These are phyloP conservation scores for Sycobia sp. DNA, from an alignment of 1,140 invertebrate species.

Conservation along the genomic window DNA sequence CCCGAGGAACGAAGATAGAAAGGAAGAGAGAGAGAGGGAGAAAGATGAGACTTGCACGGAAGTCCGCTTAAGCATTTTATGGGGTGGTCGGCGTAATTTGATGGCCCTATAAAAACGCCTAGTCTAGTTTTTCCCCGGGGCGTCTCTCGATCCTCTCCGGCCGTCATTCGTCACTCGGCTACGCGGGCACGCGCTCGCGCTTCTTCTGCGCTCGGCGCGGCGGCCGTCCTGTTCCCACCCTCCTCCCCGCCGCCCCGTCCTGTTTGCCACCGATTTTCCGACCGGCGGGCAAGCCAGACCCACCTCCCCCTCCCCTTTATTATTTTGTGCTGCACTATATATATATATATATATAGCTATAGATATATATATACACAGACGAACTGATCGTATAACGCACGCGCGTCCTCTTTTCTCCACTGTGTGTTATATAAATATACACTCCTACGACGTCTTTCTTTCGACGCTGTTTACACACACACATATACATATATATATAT, in stretches of 20 bases:
- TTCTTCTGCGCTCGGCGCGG: no score
- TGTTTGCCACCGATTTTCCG: slow-evolving; percentile 52
- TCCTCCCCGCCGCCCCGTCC: no score
- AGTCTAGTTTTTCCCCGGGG: slow-evolving; percentile 59
- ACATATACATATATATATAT: no score
- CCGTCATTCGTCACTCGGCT: slow-evolving; percentile 35
- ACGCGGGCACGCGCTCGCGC: slow-evolving; percentile 37
- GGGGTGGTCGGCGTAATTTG: slow-evolving; percentile 63
- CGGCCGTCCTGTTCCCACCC: no score
- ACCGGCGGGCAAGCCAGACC: slow-evolving; percentile 23
- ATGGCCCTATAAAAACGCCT: slow-evolving; percentile 63
- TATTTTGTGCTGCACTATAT: background rate
- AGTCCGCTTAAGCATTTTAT: slow-evolving; percentile 61
- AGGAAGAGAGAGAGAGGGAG: no score
- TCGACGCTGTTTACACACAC: no score
- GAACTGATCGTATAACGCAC: no score
- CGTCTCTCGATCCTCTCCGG: slow-evolving; percentile 45
- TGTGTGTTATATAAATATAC: no score
- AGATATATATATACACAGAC: no score
- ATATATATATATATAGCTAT: no score
- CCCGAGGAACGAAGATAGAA: no score
- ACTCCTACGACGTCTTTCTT: background rate
- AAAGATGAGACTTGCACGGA: slow-evolving; percentile 55
- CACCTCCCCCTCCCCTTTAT: background rate
- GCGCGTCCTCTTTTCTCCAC: no score